These are phyloP conservation scores for Nasonia vitripennis DNA, from an alignment of 1,140 invertebrate genomes.

Conservation along the genomic window DNA sequence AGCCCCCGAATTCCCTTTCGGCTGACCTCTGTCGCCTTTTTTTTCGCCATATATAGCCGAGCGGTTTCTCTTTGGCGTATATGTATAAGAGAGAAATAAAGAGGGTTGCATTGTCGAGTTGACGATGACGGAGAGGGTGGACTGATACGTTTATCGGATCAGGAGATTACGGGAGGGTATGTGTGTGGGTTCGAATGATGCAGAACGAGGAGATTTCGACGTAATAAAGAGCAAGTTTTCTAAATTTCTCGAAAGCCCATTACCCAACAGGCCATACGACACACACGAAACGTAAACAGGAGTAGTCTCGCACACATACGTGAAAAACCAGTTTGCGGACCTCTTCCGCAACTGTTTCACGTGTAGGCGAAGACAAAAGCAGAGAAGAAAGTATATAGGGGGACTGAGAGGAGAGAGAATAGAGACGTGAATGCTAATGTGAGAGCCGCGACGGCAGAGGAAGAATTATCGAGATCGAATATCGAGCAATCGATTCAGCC, in stretches of 20 bases:
- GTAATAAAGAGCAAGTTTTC: background rate
- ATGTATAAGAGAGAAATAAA: background rate
- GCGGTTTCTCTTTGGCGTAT: background rate
- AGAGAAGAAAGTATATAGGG: background rate
- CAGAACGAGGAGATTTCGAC: background rate
- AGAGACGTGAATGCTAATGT: background rate
- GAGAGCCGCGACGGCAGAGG: background rate
- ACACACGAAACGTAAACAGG: constrained; percentile 17
- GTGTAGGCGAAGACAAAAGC: constrained; percentile 2
- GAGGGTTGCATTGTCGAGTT: constrained; percentile 6
- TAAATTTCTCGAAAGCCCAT: constrained; percentile 27
- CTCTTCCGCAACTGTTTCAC: constrained; percentile 3
- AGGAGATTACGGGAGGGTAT: background rate
- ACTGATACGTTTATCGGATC: constrained; percentile 23
- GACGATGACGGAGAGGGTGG: constrained; percentile 7
- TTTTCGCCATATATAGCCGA: background rate
- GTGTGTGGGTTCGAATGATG: background rate
- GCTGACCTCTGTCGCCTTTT: constrained; percentile 21
- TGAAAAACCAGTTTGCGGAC: constrained; percentile 18
- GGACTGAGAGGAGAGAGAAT: background rate
- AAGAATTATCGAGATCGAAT: background rate
- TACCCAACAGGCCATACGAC: background rate
- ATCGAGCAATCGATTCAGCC: background rate
- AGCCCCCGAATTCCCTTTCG: constrained; percentile 10
- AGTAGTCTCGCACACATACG: background rate